Evolutionary conservation across 2,888 invertebrate genomes (phyloP), one percentile per base, ranked within the genome.

Genomic region (Lycophotia porphyrea): DNA sequence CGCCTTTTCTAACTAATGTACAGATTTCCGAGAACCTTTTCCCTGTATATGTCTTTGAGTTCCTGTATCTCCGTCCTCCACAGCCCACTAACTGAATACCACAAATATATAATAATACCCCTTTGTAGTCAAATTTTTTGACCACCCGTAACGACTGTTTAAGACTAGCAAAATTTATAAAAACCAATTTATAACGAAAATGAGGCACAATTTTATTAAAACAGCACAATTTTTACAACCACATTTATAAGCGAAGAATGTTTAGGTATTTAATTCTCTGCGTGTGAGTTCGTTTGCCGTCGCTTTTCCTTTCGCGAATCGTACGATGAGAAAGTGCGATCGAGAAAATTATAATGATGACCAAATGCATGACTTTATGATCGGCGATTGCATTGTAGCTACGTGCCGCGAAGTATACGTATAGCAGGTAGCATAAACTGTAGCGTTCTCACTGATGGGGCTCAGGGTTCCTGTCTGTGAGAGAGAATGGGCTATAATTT

Each of bases 301-400:
- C 65, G 69, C 77, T 69, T 80, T 80, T 76, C 52, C 49, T 81
- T 81, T 61, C 31, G 69, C 36, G 39, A 64, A 74, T 71, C 24
- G 44, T 55, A 64, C 58, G 69, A 49, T 34, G 69, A 49, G 71
- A 85, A 84, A 81, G 71, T 75, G 60, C n/a, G 34, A 39, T 68
- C 60, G 68, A 74, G 78, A 72, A 81, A 81, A 71, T 68, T 44
- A 36, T 74, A 69, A 74, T 74, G 47, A 73, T 39, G 64, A 63
- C 47, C 58, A 64, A 69, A 73, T 63, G 77, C 67, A 65, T 69
- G 49, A 81, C 21, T 81, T 49, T 69, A 52, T 64, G 64, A 65
- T 81, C 64, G 44, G 5, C 24, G 47, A 49, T 31, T 58, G 24
- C 31, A 39, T 44, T 60, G 44, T 24, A 34, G 24, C 3, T 68